Evolutionary conservation across 1,140 invertebrate species (phyloP), one percentile per base, ranked within the genome.

Genomic region (Grapholita molesta): DNA sequence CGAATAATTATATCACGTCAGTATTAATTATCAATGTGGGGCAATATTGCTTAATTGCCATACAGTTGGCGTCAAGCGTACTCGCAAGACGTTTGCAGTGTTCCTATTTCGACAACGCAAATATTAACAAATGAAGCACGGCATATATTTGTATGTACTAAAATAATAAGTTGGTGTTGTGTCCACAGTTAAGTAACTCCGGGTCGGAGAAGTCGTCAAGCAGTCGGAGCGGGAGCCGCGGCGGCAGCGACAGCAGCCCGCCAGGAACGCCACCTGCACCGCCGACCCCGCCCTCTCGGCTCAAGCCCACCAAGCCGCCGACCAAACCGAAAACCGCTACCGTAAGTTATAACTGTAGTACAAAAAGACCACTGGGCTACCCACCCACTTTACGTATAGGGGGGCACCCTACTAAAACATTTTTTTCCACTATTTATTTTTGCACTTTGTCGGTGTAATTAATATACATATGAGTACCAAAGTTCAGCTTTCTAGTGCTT

Each of bases 251-350:
- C 66, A 78, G 80, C 67, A 83, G 87, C 85, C 78, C 93, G 80
- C 85, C 93, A 78, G 64, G 92, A 85, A 87, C 90, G 5, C 85
- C 85, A 7, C 85, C 88, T 18, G 79, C 84, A n/a, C 82, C 84
- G 0, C 68, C 92, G 61, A 92, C 84, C 0, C 93, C 72, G 76
- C 93, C 73, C 77, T 92, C 70, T 81, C 92, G 69, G 80, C 92
- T 73, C 90, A 93, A 79, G 90, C 91, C 71, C 86, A 92, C 48
- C 84, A 90, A 89, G 83, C 76, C 89, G 80, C 69, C 68, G 71
- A 73, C 30, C 57, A 86, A 83, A 61, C 77, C 84, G 2, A 86
- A 86, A 67, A 64, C 74, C 64, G 72, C 38, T 70, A 65, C 77
- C 68, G 86, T 89, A 79, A 86, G 84, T 81, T 67, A 66, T 9